These are phyloP conservation scores for Volucella inflata DNA, from an alignment of 2,888 invertebrate species.

Conservation along the genomic window DNA sequence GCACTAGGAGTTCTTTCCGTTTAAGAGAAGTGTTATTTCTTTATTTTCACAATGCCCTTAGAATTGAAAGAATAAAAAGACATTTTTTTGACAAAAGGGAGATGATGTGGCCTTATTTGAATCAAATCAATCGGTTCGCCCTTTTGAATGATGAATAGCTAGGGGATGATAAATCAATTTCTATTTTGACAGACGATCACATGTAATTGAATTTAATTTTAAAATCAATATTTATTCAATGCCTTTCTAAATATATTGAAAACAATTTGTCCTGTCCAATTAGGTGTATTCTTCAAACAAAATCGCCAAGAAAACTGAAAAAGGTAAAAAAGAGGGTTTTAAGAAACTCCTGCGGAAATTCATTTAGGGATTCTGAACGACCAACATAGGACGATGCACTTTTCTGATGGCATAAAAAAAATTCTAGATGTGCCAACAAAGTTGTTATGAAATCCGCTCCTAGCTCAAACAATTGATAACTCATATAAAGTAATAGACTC, in stretches of 20 bases:
- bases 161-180: constrained; percentile 49
- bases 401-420: too few species aligned
- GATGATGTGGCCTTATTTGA: constrained; percentile 28
- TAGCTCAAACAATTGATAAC: too few species aligned
- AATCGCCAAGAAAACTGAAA: too few species aligned
- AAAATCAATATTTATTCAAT: constrained; percentile 34
- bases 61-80: constrained; percentile 33
- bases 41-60: constrained; percentile 48
- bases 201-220: constrained; percentile 26
- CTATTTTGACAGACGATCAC: constrained; percentile 24
- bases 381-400: too few species aligned
- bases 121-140: constrained; percentile 9
- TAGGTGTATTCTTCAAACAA: too few species aligned
- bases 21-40: constrained; percentile 35
- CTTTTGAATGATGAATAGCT: not conserved
- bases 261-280: too few species aligned
- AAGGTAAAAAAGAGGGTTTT: too few species aligned
- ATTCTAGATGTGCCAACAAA: too few species aligned
- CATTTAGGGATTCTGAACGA: too few species aligned
- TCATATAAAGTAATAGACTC: too few species aligned
- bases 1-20: constrained; percentile 30
- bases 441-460: too few species aligned
- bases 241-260: not conserved
- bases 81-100: constrained; percentile 35
- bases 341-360: too few species aligned